Evolutionary conservation across 2,797 vertebrate genomes (phyloP), one percentile per base, ranked within the genome.

Genomic region (Vireo griseus): DNA sequence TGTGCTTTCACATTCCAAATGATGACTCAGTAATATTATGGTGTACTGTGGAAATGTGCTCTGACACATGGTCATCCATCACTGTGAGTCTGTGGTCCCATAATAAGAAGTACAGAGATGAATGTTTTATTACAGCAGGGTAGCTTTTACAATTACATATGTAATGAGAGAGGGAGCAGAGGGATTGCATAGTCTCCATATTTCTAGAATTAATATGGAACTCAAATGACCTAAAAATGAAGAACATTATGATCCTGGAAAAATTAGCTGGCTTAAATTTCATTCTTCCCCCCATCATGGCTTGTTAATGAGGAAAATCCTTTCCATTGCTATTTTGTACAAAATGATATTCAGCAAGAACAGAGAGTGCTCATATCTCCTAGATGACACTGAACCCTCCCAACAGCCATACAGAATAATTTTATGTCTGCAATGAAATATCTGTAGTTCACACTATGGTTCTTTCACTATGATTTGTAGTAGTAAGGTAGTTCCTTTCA

Each of bases 71-170:
- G 54, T 28, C 65, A 78, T 96, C 83, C 59, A 88, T 97, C 86
- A 78, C 85, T 18, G 5, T 0, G 7, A 73, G 62, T 48, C 77
- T 81, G 44, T 47, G 61, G 69, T 84, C 58, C 90, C 74, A 62
- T 86, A 94, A 90, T 88, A 86, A 69, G 59, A 83, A 88, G 62
- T 69, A 73, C 58, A 72, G 90, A 77, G 61, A 95, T 96, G 17
- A 95, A 96, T 93, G 63, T 95, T 96, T 95, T 94, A 96, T 90
- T 94, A 94, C 81, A 74, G 80, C 28, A 92, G 39, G 76, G 77
- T 81, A 76, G 71, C 74, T 92, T 91, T 81, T 76, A 90, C 76
- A 82, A 71, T 94, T 93, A 82, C 39, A 69, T 93, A 68, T 83
- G 39, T 92, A 90, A 95, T 75, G 67, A 75, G 83, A 93, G 76